Base-by-base conservation (phyloP, 1,140 invertebrate genomes). In the Zaprionus davidi region DNA sequence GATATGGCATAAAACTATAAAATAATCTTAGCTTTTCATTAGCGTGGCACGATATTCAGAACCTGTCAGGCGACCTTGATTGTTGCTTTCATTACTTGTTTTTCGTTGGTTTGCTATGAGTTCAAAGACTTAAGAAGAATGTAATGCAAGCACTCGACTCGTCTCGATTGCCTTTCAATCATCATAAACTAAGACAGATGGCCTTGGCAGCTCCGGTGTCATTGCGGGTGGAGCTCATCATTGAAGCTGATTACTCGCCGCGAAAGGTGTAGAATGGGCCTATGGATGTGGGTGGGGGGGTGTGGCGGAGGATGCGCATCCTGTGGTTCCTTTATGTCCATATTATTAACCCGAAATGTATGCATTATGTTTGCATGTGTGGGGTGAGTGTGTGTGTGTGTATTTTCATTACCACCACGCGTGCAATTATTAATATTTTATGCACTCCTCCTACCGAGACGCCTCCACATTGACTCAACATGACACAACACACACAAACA, bases 351-450 rank as follows among this genome's bases (percentile, higher is more conserved):
- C 79, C 68, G 67, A 82, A 86, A 86, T 87, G 80, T 82, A 83
- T 78, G 80, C 83, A 86, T 86, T 86, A 86, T 74, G 44, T 41
- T 20, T 44, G 49, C 20, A 24, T 63, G 58, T 83, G 60, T 64
- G 68, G 57, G 17, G 71, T 76, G 62, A 34, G 65, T 2, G 74
- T 59, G 59, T 72, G 55, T 57, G 72, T 77, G 59, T 83, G 83
- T 80, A 83, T 80, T 87, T 87, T 87, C 83, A 87, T 87, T 87
- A 88, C 83, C 83, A 87, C 51, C 80, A 74, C 84, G 84, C 84
- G 83, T 83, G 71, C 81, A 88, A 87, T 87, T 82, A 87, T 88
- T 83, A 88, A 86, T 88, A 86, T 88, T 86, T 86, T 80, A 86
- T 86, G 80, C 83, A 86, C 73, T 81, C 77, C 69, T 71, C 41